Base-by-base conservation (phyloP, 2,888 invertebrate species). In the Lasioglossum pauxillum region DNA sequence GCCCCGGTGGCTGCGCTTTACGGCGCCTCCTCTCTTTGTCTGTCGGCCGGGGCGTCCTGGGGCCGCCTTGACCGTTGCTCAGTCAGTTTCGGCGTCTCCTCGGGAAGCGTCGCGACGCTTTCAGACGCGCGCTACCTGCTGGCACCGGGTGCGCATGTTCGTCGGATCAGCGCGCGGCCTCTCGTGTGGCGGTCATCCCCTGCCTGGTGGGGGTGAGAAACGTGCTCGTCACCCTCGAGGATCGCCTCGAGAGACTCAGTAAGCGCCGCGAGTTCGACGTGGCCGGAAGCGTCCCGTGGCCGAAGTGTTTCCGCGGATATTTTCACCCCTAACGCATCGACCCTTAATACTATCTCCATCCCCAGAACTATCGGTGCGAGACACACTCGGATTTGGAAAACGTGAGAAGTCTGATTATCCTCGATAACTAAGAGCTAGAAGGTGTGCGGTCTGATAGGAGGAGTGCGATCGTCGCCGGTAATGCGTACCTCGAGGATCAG, bases 211-310 rank as follows among this genome's bases (percentile, higher is more conserved):
- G 93, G 92, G 84, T 86, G 88, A 90, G 92, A 93, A 93, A 93
- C 93, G 93, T 93, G 93, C 91, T 93, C 90, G 87, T 87, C 91
- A 89, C 90, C 89, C 91, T 90, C 92, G 89, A 89, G 88, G 80
- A 88, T 85, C 85, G 85, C 83, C 85, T 77, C 76, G 85, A 85
- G 86, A 87, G 80, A 80, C 90, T 94, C 94, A 95, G 95, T 95
- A 92, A 92, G 94, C 93, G 93, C 93, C 92, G 94, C 92, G 92
- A 93, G 91, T 93, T 93, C 92, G 91, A 87, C 90, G 92, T 87
- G 90, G 89, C 71, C 89, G 92, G 90, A 88, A 83, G 89, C 82
- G 81, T 83, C 69, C 67, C 82, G 85, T 82, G 88, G 74, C n/a
- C 67, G 75, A 75, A 46, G 80, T 71, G 80, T 46, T 64, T 19